Conservation (phyloP, 2,888 invertebrate genomes). For the Rotaria macrura region DNA sequence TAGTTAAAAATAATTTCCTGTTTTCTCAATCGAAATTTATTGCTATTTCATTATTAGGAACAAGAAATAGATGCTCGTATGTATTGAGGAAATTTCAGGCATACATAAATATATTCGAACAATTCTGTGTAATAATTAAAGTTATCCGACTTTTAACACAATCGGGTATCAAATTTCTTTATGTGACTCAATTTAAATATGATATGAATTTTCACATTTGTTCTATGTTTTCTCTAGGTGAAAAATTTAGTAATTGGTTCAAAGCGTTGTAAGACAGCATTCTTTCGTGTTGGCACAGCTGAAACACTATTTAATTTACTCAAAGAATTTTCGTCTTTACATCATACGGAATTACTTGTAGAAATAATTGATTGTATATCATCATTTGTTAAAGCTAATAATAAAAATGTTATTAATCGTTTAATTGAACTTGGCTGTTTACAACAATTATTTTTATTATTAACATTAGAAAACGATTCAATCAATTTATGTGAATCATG, state of each 20-base stretch:
- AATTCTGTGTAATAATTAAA: too few relatives aligned
- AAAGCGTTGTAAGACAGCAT: not conserved
- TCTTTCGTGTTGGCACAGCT: not conserved
- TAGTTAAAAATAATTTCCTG: too few relatives aligned
- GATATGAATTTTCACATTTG: too few relatives aligned
- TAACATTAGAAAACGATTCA: not conserved
- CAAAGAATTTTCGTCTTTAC: not conserved
- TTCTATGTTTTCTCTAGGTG: not conserved
- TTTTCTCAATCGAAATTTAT: too few relatives aligned
- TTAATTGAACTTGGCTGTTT: not conserved
- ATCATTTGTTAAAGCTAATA: not conserved
- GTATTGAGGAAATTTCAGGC: too few relatives aligned
- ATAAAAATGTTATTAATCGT: not conserved
- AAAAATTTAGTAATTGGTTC: constrained; percentile 8
- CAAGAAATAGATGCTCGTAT: too few relatives aligned
- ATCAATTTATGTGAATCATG: not conserved
- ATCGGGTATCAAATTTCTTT: too few relatives aligned
- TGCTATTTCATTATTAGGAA: too few relatives aligned
- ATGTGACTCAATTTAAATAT: too few relatives aligned
- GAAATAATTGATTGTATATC: constrained; percentile 14
- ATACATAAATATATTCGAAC: too few relatives aligned
- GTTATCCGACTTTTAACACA: too few relatives aligned
- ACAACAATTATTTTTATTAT: not conserved
- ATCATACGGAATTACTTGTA: not conserved
- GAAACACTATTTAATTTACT: not conserved